Evolutionary conservation across 2,888 invertebrate genomes (phyloP).

Genomic region (Euphydryas editha): DNA sequence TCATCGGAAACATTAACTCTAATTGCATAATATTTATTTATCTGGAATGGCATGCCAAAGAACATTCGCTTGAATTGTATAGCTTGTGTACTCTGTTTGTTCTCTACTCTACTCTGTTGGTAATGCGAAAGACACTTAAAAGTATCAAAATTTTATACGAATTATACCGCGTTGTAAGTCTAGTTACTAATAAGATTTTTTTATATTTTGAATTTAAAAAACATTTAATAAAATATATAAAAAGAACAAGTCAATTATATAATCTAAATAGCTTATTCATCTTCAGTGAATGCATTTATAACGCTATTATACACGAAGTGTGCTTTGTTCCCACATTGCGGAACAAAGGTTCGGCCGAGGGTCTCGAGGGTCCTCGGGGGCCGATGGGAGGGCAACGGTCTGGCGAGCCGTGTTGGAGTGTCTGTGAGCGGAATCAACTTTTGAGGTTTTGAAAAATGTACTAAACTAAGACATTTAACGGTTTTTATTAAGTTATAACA

Average conservation of each 20-base stretch:
- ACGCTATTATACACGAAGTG: constrained; percentile 28
- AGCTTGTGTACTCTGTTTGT: no score
- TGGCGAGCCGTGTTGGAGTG: constrained; percentile 18
- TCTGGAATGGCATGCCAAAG: no score
- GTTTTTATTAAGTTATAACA: not conserved
- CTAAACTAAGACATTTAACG: not conserved
- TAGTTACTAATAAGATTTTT: no score
- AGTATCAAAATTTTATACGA: no score
- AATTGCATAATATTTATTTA: no score
- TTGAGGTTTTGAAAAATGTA: constrained; percentile 1
- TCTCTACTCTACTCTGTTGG: no score
- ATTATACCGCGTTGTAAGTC: no score
- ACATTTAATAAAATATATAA: not conserved
- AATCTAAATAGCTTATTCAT: constrained; percentile 25
- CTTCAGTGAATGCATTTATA: constrained; percentile 15
- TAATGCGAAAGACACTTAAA: no score
- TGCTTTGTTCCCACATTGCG: constrained; percentile 22
- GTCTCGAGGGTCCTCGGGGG: constrained; percentile 22
- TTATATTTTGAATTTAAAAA: not conserved
- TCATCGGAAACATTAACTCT: no score
- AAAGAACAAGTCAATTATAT: constrained; percentile 10
- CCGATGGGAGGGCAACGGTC: constrained; percentile 30
- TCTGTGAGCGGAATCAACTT: constrained; percentile 9
- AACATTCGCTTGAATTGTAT: no score
- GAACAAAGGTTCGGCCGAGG: constrained; percentile 23